Percentiles rank a stretch among this genome's conserved stretches.
Evolutionary conservation across 2,113 vertebrate genomes (phyloP).

Genomic region (Callionymus lyra): DNA sequence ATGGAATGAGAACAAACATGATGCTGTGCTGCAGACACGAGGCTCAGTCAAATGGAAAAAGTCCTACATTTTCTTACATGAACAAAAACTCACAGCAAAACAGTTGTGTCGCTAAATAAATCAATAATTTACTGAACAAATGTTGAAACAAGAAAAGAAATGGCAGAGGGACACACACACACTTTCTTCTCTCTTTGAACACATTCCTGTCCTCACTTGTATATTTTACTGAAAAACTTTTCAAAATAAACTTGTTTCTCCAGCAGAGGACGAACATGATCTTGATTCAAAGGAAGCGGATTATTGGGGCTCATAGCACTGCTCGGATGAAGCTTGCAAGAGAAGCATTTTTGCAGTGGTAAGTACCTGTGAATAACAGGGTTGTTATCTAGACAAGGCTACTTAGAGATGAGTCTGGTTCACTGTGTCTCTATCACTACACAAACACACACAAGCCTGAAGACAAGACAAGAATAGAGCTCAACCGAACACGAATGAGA

Average conservation of each 20-base stretch:
- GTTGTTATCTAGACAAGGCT: too few relatives aligned
- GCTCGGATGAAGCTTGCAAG: too few relatives aligned
- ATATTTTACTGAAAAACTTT: slow-evolving; percentile 33
- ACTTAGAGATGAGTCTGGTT: slow-evolving; percentile 5
- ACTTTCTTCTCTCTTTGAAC: slow-evolving; percentile 6
- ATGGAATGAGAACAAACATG: too few relatives aligned
- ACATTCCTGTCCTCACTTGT: slow-evolving; percentile 18
- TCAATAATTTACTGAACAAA: slow-evolving; percentile 32
- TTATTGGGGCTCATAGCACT: too few relatives aligned
- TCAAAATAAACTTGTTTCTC: slow-evolving; percentile 5
- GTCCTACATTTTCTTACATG: neutral
- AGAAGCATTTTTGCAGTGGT: slow-evolving; percentile 4
- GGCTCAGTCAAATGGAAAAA: neutral
- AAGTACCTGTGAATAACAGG: neutral
- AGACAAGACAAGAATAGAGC: too few relatives aligned
- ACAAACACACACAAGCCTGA: too few relatives aligned
- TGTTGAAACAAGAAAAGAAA: slow-evolving; percentile 7
- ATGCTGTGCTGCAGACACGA: neutral
- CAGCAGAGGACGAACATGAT: too few relatives aligned
- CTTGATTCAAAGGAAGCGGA: too few relatives aligned
- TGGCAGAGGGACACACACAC: neutral
- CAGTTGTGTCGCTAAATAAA: slow-evolving; percentile 4
- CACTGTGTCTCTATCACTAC: neutral
- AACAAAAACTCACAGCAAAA: slow-evolving; percentile 17
- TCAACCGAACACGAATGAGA: too few relatives aligned